Base-by-base conservation (phyloP, 2,113 vertebrate species). In the Tupaia tana region DNA sequence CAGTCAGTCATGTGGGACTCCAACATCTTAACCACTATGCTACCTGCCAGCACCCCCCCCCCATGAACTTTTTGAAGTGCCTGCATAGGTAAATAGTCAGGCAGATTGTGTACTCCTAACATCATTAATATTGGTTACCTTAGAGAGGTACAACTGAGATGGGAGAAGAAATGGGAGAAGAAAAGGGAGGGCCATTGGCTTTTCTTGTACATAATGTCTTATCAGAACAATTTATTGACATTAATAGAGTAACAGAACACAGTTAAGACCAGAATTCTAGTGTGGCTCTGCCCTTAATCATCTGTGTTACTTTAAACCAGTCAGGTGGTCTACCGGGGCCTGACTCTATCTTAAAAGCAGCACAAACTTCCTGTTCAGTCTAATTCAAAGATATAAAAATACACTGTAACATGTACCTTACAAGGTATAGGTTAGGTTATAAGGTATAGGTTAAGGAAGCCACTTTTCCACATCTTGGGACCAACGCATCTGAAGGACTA, bases 401-500 rank as follows among this genome's bases (percentile, higher is more conserved):
- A 77, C 19, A 64, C 19, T 27, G 18, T 66, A 34, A 66, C 63
- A 29, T 59, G 27, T 67, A 20, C 78, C 6, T 86, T 63, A 34
- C 80, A 94, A 91, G 34, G 73, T 96, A 95, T 43, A 43, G 43
- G 43, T 43, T 43, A 43, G 43, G 43, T 43, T 43, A 43, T 43
- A 43, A 43, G 3, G 43, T 43, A 43, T 3, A 43, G 3, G 43
- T 43, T 43, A 64, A 83, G 24, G 59, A 84, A 79, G 84, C 69
- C 69, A 52, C 43, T 59, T 78, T 64, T 93, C 66, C 54, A 52
- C 7, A 86, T 63, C 59, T 43, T 67, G 54, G 29, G 54, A 75
- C 25, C 15, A 91, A 69, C 18, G 69, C 74, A 82, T 43, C 43
- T 43, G 43, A 43, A 43, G 43, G 43, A 43, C 43, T 43, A 43